Evolutionary conservation across 2,888 invertebrate species (phyloP).

Genomic region (Petrophora chlorosata): DNA sequence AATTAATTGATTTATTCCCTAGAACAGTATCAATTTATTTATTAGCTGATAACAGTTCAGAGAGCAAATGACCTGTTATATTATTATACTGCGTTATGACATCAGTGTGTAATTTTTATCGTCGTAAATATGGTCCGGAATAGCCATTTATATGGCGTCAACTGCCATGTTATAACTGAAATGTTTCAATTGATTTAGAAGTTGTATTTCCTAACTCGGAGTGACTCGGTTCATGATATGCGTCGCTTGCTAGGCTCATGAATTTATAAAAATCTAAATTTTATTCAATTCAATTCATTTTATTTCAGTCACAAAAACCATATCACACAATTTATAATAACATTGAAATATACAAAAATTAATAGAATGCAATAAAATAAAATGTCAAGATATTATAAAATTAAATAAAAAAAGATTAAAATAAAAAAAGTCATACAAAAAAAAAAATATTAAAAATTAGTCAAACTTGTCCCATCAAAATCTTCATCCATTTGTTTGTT

Average conservation of each 20-base stretch:
- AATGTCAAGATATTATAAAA: no score
- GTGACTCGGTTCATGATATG: conserved; percentile 20
- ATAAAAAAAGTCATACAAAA: no score
- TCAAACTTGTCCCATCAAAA: no score
- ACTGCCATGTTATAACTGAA: conserved; percentile 23
- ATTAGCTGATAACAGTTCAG: conserved; percentile 5
- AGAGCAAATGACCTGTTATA: background rate
- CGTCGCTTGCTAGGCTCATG: background rate
- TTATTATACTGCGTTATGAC: conserved; percentile 5
- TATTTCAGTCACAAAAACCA: no score
- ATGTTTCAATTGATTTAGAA: conserved; percentile 37
- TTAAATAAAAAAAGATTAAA: no score
- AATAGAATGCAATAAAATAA: no score
- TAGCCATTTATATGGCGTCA: conserved; percentile 15
- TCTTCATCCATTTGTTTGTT: no score
- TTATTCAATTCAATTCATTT: background rate
- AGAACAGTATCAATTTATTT: conserved; percentile 24
- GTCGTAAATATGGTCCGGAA: conserved; percentile 5
- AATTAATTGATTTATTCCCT: conserved; percentile 11
- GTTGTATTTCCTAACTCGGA: conserved; percentile 12
- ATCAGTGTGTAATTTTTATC: conserved; percentile 20
- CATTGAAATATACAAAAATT: no score
- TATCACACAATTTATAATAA: no score
- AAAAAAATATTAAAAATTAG: no score
- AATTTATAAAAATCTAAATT: background rate